These are phyloP conservation scores for Automeris io DNA, from an alignment of 2,888 invertebrate species.

Conservation along the genomic window DNA sequence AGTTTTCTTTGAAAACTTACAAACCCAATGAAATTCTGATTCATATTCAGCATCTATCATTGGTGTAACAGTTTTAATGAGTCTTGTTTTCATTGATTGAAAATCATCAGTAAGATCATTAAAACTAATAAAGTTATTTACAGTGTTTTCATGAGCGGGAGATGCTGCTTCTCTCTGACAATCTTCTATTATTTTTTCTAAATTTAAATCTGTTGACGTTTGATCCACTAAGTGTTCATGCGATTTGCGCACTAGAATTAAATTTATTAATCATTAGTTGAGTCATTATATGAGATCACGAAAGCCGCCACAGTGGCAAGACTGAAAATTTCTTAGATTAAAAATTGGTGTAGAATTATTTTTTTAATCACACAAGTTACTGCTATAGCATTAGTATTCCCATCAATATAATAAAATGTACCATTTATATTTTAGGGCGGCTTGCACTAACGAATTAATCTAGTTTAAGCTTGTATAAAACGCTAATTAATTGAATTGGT, in stretches of 20 bases:
- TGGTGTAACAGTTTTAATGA: constrained; percentile 42
- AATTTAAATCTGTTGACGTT: constrained; percentile 17
- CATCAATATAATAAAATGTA: too few species aligned
- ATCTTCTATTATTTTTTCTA: constrained; percentile 17
- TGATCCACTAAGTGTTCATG: constrained; percentile 22
- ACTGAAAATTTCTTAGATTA: too few species aligned
- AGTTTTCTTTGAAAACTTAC: constrained; percentile 39
- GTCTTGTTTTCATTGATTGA: constrained; percentile 25
- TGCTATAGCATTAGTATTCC: too few species aligned
- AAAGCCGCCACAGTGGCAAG: too few species aligned
- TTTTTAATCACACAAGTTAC: too few species aligned
- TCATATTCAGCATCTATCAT: constrained; percentile 44
- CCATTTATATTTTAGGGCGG: too few species aligned
- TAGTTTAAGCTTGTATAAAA: too few species aligned
- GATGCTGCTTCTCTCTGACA: constrained; percentile 12
- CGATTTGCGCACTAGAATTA: constrained; percentile 24
- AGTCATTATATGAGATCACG: background rate
- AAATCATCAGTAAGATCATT: constrained; percentile 21
- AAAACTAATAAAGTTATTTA: constrained; percentile 14
- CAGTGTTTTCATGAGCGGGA: constrained; percentile 10
- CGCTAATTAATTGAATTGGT: too few species aligned
- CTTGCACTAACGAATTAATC: too few species aligned
- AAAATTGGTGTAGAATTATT: too few species aligned
- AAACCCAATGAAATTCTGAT: constrained; percentile 44
- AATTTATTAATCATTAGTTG: background rate